Conservation (phyloP, 2,888 invertebrate genomes). For the Trissolcus japonicus region DNA sequence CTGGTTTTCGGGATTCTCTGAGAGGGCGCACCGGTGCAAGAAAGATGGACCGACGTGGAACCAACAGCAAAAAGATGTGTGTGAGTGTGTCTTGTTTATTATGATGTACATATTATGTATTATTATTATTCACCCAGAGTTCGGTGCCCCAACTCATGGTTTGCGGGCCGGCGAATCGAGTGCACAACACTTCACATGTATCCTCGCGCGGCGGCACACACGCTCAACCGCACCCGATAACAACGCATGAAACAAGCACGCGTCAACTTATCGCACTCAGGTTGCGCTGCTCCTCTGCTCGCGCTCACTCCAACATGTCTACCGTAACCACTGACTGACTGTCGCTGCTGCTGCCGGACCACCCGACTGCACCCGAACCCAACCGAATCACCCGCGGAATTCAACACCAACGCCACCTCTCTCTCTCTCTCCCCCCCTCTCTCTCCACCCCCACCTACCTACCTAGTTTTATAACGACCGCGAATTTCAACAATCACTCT, state of each 20-base stretch:
- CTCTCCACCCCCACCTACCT: neutral
- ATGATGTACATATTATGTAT: neutral
- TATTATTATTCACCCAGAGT: conserved; percentile 74
- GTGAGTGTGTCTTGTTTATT: neutral
- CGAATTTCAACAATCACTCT: neutral
- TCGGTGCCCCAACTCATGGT: conserved; percentile 77
- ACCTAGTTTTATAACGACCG: neutral
- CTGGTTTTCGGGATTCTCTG: conserved; percentile 20
- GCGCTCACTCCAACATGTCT: conserved; percentile 71
- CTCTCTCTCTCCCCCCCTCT: neutral
- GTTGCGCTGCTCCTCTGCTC: conserved; percentile 33
- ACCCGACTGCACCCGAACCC: conserved; percentile 65
- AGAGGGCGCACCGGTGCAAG: conserved; percentile 7
- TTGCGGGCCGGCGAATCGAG: conserved; percentile 70
- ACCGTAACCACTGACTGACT: conserved; percentile 73
- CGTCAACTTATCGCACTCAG: conserved; percentile 66
- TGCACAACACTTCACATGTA: conserved; percentile 69
- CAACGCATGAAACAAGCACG: conserved; percentile 64
- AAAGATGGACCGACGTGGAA: neutral
- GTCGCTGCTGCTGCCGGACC: conserved; percentile 24
- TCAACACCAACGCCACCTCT: neutral
- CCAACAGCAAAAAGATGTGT: neutral
- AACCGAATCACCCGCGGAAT: conserved; percentile 14
- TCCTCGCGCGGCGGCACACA: conserved; percentile 56
- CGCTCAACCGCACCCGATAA: conserved; percentile 49